Base-by-base conservation (phyloP, 2,888 invertebrate genomes). In the Macrostomum cliftonense region DNA sequence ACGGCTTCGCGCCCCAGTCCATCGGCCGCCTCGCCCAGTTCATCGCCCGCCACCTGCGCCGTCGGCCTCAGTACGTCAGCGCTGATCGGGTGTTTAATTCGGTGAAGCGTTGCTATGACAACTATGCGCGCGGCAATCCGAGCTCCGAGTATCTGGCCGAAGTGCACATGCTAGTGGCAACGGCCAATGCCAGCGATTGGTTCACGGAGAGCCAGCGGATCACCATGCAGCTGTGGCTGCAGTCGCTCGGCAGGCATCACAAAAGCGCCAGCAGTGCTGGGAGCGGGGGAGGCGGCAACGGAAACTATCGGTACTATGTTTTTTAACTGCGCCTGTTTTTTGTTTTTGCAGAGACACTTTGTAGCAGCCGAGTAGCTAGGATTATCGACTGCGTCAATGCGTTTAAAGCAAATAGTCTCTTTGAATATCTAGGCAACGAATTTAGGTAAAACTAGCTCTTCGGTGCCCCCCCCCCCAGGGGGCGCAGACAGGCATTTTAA, bases 121-220 rank as follows among this genome's bases (percentile, higher is more conserved):
- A 59, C 44, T 62, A 57, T 45, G 57, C 59, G 2, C 47, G 59
- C 9, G 57, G 57, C 50, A 58, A 57, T 11, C 48, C n/a, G 19
- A 13, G n/a, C 19, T 19, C 52, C 7, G 57, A 58, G 39, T 58
- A 55, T 28, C 60, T 61, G 47, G 58, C 62, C 44, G 64, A 65
- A 43, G 59, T 65, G 1, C 64, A 64, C 53, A 64, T 66, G 63
- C 57, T 66, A 12, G 49, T 65, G 16, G 63, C 66, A n/a, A 64
- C 63, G 2, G 60, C 64, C 5, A 61, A 59, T 42, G 63, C 65
- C 21, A 60, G 63, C 50, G 61, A 63, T 49, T 65, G 66, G 66
- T 66, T 66, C 52, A 53, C 56, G 5, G 56, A 59, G 12, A 51
- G 53, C 19, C 62, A 64, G 46, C 54, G 60, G 37, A 52, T 58